Conservation (phyloP, 2,888 invertebrate species). For the Drosophila recens region DNA sequence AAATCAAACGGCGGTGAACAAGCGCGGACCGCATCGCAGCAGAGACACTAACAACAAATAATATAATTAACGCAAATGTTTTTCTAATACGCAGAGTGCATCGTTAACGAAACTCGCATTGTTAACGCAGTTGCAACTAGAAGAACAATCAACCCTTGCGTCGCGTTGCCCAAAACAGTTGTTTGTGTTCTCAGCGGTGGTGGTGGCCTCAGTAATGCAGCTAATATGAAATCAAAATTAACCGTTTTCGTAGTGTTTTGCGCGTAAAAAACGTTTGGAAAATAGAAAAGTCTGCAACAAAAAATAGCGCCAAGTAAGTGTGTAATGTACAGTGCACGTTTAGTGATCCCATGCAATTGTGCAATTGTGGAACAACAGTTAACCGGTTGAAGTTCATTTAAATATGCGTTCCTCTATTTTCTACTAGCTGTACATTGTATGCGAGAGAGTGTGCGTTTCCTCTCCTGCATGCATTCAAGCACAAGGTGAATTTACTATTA, state of each 20-base stretch:
- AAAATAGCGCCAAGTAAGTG: constrained; percentile 43
- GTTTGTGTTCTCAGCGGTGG: constrained; percentile 34
- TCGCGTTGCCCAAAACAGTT: constrained; percentile 34
- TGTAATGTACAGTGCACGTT: neutral
- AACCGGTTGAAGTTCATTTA: constrained; percentile 33
- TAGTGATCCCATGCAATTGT: constrained; percentile 15
- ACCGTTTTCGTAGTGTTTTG: constrained; percentile 56
- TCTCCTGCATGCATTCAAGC: constrained; percentile 14
- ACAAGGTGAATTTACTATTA: too few species aligned
- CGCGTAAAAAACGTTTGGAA: constrained; percentile 37
- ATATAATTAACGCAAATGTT: constrained; percentile 20
- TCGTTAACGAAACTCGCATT: constrained; percentile 21
- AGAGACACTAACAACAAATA: constrained; percentile 27
- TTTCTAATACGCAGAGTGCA: constrained; percentile 29
- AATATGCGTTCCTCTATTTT: constrained; percentile 54
- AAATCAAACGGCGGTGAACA: constrained; percentile 52
- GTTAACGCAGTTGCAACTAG: constrained; percentile 21
- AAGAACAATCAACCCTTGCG: constrained; percentile 30
- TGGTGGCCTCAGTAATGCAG: constrained; percentile 18
- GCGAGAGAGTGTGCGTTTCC: constrained; percentile 34
- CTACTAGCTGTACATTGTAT: constrained; percentile 59
- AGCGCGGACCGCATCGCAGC: constrained; percentile 53
- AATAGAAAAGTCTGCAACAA: constrained; percentile 8
- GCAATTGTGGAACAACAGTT: constrained; percentile 27
- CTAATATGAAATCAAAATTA: constrained; percentile 54